phyloP scores from a whole-genome alignment of 1,140 invertebrate genomes.

The Bactericera cockerelli region DNA sequence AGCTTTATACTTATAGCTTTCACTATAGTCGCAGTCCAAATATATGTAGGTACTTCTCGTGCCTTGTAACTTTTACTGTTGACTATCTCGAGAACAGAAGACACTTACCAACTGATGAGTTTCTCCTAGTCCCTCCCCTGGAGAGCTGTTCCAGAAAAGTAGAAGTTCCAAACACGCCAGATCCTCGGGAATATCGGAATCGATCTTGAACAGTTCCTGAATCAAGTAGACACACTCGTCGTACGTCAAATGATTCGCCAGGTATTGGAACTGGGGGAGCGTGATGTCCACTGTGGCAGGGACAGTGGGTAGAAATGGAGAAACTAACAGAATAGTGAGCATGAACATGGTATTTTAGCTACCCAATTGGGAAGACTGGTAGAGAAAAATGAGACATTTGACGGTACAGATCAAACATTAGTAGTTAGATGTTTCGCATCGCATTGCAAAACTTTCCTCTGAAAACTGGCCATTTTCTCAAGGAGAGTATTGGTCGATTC shows the following conservation, averaged over 20 bases:
- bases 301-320: not conserved
- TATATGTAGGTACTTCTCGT: no score
- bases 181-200: conserved; percentile 5
- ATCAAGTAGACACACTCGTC: not conserved
- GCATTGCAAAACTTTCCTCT: no score
- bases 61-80: no score
- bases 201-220: not conserved
- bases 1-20: no score
- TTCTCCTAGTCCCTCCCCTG: not conserved
- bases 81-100: no score
- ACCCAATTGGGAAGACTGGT: no score
- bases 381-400: no score
- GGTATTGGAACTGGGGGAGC: not conserved
- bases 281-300: not conserved
- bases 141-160: not conserved
- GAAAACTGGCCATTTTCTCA: no score
- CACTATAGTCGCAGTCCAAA: no score
- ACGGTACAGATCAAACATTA: no score
- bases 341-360: not conserved
- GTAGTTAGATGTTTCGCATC: no score
- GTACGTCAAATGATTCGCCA: not conserved
- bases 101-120: conserved; percentile 2
- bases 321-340: not conserved
- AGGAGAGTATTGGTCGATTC: no score
- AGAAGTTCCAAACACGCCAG: not conserved